These are phyloP conservation scores for Nymphalis polychloros DNA, from an alignment of 2,888 invertebrate species.

Conservation along the genomic window DNA sequence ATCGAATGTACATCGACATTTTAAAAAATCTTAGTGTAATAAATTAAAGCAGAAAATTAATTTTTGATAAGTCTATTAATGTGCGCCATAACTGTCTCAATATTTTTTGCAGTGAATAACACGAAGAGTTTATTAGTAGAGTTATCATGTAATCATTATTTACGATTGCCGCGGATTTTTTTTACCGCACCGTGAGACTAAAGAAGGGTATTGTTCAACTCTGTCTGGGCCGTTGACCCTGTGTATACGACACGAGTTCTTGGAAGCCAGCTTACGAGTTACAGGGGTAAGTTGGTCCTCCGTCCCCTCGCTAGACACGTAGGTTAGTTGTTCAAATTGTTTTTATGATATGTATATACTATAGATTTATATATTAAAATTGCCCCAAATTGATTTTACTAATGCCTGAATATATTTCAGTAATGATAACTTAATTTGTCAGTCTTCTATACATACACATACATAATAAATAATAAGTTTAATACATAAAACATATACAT, in stretches of 20 bases:
- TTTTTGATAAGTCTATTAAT: too few relatives aligned
- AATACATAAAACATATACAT: too few relatives aligned
- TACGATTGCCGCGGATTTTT: slow-evolving; percentile 33
- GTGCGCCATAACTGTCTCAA: too few relatives aligned
- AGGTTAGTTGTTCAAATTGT: slow-evolving; percentile 15
- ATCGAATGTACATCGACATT: too few relatives aligned
- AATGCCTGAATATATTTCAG: too few relatives aligned
- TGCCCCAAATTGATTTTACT: neutral
- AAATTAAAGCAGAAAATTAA: too few relatives aligned
- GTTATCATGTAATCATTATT: slow-evolving; percentile 31
- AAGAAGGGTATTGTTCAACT: slow-evolving; percentile 21
- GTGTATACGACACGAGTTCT: slow-evolving; percentile 12
- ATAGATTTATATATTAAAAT: neutral
- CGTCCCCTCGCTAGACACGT: slow-evolving; percentile 7
- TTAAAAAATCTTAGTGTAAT: too few relatives aligned
- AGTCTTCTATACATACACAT: too few relatives aligned
- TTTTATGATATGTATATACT: neutral
- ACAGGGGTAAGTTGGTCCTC: slow-evolving; percentile 4
- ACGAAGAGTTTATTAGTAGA: neutral
- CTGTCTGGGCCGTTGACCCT: slow-evolving; percentile 38
- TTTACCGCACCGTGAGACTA: slow-evolving; percentile 14
- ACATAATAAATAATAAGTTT: too few relatives aligned
- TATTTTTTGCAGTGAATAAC: neutral
- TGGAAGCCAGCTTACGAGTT: slow-evolving; percentile 11
- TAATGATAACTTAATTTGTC: neutral